A percentile compares a stretch with the other conserved stretches of the same genome.
phyloP scores from a whole-genome alignment of 1,140 invertebrate species.

The Hetaerina americana region DNA sequence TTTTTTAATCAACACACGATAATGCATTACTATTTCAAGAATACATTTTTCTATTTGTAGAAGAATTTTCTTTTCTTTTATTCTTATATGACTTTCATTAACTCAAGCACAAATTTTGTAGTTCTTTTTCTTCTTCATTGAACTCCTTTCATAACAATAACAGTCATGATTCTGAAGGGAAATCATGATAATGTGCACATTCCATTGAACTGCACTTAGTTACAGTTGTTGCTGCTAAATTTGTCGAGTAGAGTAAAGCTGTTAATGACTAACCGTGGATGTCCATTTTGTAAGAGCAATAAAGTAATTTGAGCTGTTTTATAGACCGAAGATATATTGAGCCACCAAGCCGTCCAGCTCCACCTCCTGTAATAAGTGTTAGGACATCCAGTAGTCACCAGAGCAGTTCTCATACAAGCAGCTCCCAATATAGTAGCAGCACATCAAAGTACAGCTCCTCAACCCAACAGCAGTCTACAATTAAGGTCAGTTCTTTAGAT shows the following conservation, averaged over 20 bases:
- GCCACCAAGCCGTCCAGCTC: slow-evolving; percentile 61
- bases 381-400: slow-evolving; percentile 21
- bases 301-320: slow-evolving; percentile 11
- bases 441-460: slow-evolving; percentile 13
- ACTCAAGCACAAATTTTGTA: no score
- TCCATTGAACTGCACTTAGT: no score
- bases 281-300: slow-evolving; percentile 5
- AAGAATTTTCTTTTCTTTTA: slow-evolving; percentile 7
- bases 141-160: slow-evolving; percentile 4
- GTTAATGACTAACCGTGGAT: background rate
- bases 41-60: background rate
- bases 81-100: slow-evolving; percentile 2
- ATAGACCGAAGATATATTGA: slow-evolving; percentile 69
- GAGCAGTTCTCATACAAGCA: slow-evolving; percentile 3
- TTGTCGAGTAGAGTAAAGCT: no score
- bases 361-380: slow-evolving; percentile 46
- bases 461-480: slow-evolving; percentile 18
- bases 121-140: slow-evolving; percentile 6
- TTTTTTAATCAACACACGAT: background rate
- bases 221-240: no score
- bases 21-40: slow-evolving; percentile 9
- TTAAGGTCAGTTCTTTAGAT: slow-evolving; percentile 18
- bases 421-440: slow-evolving; percentile 16
- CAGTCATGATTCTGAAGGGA: background rate
- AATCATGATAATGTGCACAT: no score